A percentile compares a stretch with the other conserved stretches of the same genome.
Evolutionary conservation across 2,113 vertebrate genomes (phyloP).

Genomic region (Zapornia atra): DNA sequence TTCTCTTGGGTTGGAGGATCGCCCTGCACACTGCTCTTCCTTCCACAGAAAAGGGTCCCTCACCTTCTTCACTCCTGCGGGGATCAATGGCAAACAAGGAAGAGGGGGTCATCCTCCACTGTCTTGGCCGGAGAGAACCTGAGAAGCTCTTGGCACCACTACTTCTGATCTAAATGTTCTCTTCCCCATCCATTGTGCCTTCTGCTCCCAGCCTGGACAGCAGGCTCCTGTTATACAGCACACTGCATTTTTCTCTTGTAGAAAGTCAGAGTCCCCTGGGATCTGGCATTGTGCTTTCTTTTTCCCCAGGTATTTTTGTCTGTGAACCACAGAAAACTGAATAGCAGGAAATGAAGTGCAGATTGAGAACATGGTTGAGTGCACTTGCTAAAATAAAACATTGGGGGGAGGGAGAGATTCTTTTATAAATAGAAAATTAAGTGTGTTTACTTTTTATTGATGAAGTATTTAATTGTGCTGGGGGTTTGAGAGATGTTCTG

Average conservation of each 20-base stretch:
- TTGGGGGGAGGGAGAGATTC: background rate
- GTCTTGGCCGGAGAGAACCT: background rate
- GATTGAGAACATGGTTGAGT: slow-evolving; percentile 71
- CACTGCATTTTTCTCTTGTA: slow-evolving; percentile 39
- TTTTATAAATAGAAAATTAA: slow-evolving; percentile 68
- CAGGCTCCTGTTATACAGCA: background rate
- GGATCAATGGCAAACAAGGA: background rate
- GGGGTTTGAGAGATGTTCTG: slow-evolving; percentile 11
- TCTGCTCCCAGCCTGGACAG: background rate
- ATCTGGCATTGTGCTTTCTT: slow-evolving; percentile 61
- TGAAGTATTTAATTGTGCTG: slow-evolving; percentile 59
- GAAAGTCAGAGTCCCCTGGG: slow-evolving; percentile 58
- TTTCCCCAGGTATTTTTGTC: slow-evolving; percentile 75
- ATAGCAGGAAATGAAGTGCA: slow-evolving; percentile 76
- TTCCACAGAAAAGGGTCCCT: background rate
- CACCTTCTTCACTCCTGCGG: background rate
- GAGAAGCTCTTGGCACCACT: background rate
- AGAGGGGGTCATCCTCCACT: background rate
- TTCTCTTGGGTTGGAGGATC: background rate
- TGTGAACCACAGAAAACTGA: slow-evolving; percentile 69
- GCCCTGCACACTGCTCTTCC: background rate
- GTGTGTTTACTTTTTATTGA: slow-evolving; percentile 66
- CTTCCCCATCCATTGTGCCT: background rate
- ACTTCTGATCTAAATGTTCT: background rate
- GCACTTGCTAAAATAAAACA: slow-evolving; percentile 74